Evolutionary conservation across 2,797 vertebrate species (phyloP), one percentile per base, ranked within the genome.

Genomic region (Coccyzus lansbergi): DNA sequence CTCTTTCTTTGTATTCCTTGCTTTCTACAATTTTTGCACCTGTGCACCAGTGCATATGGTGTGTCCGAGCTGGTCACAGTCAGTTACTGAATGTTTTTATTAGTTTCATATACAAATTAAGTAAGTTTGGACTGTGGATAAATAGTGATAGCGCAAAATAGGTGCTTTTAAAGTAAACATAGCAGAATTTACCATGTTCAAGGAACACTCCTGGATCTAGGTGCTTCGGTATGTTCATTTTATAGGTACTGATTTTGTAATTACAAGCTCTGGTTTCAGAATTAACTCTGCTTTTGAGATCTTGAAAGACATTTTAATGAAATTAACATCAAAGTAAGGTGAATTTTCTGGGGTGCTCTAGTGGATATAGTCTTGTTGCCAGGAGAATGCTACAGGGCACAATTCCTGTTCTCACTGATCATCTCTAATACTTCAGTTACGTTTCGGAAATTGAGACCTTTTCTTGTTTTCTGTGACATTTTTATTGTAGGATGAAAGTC

Each of bases 31-130:
- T 55, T 40, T 62, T 65, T 56, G n/a, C 21, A 12, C 13, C 4
- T 0, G 0, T 44, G 24, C 18, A 44, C 26, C 11, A 4, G 12
- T 55, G 64, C 20, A 29, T 13, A 8, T 18, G 8, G 16, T 4
- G 31, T 53, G 33, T 44, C 8, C 4, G 29, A 31, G 26, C 15
- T 44, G 25, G 46, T 52, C 75, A 21, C 22, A 15, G 2, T 22
- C 31, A 63, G 7, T 46, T 46, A 15, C 12, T 29, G 20, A 14
- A 9, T 4, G 3, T 24, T 4, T 12, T 0, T 24, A 4, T 29
- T 20, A 7, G n/a, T 38, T 31, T 21, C 10, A 8, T n/a, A 1
- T 7, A 53, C 18, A 80, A 60, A 33, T 18, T 13, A 17, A 24
- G 18, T 9, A 18, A 42, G 36, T 19, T 4, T 34, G 17, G 36